A percentile compares a stretch with the other conserved stretches of the same genome.
These are phyloP conservation scores for Suricata suricatta DNA, from an alignment of 2,113 vertebrate species.

Conservation along the genomic window DNA sequence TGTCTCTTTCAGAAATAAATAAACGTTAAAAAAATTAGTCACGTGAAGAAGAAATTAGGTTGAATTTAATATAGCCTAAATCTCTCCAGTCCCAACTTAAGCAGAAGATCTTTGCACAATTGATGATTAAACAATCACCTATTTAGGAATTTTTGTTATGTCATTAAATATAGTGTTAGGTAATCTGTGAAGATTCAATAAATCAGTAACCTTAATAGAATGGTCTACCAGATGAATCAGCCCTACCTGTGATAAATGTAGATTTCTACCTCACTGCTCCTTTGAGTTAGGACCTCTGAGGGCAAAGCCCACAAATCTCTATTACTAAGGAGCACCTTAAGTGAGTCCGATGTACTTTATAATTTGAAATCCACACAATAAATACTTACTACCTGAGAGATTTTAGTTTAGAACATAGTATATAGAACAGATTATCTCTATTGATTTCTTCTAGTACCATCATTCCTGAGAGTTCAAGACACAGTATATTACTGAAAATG, in stretches of 20 bases:
- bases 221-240: neutral
- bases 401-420: neutral
- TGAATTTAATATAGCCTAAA: neutral
- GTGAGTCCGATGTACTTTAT: neutral
- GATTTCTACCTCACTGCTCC: neutral
- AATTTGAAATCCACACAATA: neutral
- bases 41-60: neutral
- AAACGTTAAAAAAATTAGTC: neutral
- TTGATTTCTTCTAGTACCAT: constrained; percentile 17
- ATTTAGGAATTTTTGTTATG: neutral
- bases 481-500: neutral
- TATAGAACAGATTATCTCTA: constrained; percentile 20
- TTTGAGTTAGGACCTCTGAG: neutral
- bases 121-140: neutral
- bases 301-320: neutral
- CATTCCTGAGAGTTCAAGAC: neutral
- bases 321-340: neutral
- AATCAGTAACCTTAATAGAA: neutral
- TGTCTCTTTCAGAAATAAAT: neutral
- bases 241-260: neutral
- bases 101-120: neutral
- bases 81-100: neutral
- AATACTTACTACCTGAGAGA: constrained; percentile 8
- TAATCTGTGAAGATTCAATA: neutral
- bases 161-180: neutral